Evolutionary conservation across 2,797 vertebrate species (phyloP).

Genomic region (Microctenopoma lineatum): DNA sequence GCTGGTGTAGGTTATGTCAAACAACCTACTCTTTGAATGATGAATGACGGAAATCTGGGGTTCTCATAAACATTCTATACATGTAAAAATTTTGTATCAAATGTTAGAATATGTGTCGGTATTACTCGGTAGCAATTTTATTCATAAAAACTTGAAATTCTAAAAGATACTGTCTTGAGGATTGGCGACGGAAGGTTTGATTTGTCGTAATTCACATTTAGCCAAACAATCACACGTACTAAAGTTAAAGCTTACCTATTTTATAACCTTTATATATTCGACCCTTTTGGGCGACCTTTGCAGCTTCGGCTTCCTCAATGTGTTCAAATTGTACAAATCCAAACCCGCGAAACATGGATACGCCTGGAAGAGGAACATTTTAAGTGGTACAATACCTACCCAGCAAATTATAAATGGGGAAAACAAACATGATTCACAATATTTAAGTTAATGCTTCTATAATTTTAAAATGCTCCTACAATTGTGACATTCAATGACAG

Average conservation of each 20-base stretch:
- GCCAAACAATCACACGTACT: constrained; percentile 57
- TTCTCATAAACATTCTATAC: neutral
- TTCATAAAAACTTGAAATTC: too few relatives aligned
- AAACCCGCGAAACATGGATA: constrained; percentile 90
- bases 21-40: too few relatives aligned
- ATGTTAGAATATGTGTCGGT: too few relatives aligned
- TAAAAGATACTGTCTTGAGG: neutral
- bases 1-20: too few relatives aligned
- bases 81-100: neutral
- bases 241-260: constrained; percentile 88
- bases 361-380: constrained; percentile 90
- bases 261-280: constrained; percentile 92
- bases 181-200: constrained; percentile 6
- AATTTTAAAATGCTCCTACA: constrained; percentile 12
- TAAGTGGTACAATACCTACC: constrained; percentile 60
- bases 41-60: neutral
- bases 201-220: constrained; percentile 5
- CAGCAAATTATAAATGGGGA: constrained; percentile 1
- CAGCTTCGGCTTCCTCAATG: constrained; percentile 90
- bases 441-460: constrained; percentile 5
- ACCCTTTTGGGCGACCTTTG: constrained; percentile 89
- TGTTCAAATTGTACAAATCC: constrained; percentile 93
- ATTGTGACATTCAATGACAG: constrained; percentile 34
- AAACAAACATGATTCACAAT: neutral
- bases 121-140: too few relatives aligned